Evolutionary conservation across 2,797 vertebrate species (phyloP).

Genomic region (Trematomus bernacchii): DNA sequence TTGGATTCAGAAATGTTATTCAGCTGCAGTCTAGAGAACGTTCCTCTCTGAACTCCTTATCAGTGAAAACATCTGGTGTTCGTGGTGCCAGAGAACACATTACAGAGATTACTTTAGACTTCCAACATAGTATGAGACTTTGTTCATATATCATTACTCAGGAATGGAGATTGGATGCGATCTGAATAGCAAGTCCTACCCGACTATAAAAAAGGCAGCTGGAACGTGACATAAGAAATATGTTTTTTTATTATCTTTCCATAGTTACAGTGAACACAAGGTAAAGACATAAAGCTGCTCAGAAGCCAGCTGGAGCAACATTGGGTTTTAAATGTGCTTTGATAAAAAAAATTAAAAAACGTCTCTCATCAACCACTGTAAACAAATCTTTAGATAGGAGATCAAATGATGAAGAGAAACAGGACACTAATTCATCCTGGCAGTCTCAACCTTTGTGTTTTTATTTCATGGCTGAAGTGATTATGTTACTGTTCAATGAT

Average conservation of each 20-base stretch:
- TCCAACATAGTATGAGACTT: constrained; percentile 34
- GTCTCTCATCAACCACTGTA: background rate
- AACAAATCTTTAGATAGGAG: constrained; percentile 11
- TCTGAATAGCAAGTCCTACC: constrained; percentile 15
- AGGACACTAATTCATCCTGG: background rate
- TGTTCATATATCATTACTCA: constrained; percentile 46
- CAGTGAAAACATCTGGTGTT: constrained; percentile 58
- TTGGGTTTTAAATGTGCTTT: constrained; percentile 9
- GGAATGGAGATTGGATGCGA: constrained; percentile 47
- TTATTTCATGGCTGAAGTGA: constrained; percentile 5
- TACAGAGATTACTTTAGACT: constrained; percentile 42
- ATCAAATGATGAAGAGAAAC: background rate
- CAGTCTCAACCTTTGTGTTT: background rate
- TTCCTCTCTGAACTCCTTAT: constrained; percentile 29
- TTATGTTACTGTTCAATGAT: constrained; percentile 3
- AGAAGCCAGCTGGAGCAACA: constrained; percentile 6
- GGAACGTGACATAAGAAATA: background rate
- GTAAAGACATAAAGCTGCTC: background rate
- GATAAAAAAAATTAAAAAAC: background rate
- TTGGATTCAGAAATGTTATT: constrained; percentile 13
- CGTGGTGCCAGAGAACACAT: constrained; percentile 50
- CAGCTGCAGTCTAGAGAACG: constrained; percentile 1
- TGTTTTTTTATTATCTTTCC: constrained; percentile 1
- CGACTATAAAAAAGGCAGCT: constrained; percentile 14
- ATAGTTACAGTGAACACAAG: background rate